Conservation (phyloP, 2,797 vertebrate genomes). For the Xenentodon cancila region DNA sequence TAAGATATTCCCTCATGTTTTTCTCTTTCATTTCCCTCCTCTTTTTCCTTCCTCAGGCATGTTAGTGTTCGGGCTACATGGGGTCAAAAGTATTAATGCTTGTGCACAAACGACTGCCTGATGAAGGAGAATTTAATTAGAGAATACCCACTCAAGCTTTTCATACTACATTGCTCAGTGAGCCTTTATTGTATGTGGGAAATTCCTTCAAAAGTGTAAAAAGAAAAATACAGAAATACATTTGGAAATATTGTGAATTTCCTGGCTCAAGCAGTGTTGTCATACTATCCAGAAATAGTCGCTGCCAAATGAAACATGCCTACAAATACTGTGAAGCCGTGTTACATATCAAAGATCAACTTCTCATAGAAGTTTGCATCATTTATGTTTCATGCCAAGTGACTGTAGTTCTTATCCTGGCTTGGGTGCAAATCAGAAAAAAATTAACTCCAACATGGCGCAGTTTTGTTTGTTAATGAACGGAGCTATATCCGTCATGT, state of each 20-base stretch:
- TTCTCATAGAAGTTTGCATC: constrained; percentile 24
- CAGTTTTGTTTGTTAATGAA: constrained; percentile 34
- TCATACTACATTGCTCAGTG: constrained; percentile 46
- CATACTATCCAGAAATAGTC: constrained; percentile 18
- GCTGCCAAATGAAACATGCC: constrained; percentile 29
- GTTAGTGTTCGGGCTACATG: constrained; percentile 72
- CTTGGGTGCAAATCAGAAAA: constrained; percentile 20
- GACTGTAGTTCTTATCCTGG: constrained; percentile 11
- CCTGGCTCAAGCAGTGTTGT: constrained; percentile 35
- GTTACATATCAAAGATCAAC: constrained; percentile 31
- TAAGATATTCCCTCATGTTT: constrained; percentile 84
- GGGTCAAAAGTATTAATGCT: constrained; percentile 85
- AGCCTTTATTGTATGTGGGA: constrained; percentile 39
- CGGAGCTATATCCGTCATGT: constrained; percentile 10
- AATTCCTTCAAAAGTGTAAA: constrained; percentile 1
- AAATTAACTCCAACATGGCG: not conserved
- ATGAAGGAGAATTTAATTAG: constrained; percentile 83
- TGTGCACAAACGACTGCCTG: constrained; percentile 77
- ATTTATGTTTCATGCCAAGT: constrained; percentile 27
- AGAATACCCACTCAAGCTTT: constrained; percentile 73
- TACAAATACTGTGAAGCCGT: constrained; percentile 31
- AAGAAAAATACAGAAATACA: not conserved
- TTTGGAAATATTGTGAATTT: constrained; percentile 28
- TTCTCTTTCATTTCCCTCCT: constrained; percentile 78
- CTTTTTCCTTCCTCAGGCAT: constrained; percentile 74